These are phyloP conservation scores for Drosophila subquinaria DNA, from an alignment of 2,888 invertebrate genomes.

Conservation along the genomic window DNA sequence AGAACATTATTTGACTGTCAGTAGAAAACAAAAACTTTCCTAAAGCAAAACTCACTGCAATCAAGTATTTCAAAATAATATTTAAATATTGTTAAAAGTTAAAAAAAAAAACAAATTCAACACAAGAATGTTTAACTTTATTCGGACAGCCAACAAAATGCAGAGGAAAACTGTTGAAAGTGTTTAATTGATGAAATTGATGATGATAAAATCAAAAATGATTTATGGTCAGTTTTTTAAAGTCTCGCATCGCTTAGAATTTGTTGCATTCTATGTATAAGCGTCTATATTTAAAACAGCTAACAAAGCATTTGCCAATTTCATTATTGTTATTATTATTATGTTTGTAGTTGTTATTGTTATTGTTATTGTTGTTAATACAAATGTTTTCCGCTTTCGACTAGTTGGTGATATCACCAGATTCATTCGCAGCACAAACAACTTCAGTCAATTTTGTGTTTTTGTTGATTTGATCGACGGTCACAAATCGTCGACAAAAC, in stretches of 20 bases:
- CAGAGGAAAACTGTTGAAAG: neutral
- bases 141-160: neutral
- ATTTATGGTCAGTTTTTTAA: conserved; percentile 31
- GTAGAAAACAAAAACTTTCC: neutral
- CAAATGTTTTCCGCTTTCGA: conserved; percentile 71
- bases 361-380: conserved; percentile 66
- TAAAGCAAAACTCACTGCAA: neutral
- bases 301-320: conserved; percentile 53
- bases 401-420: conserved; percentile 65
- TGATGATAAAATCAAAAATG: conserved; percentile 14
- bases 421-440: conserved; percentile 14
- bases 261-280: too few species aligned
- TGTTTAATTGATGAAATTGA: conserved; percentile 9
- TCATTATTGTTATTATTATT: conserved; percentile 26
- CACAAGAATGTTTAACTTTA: neutral
- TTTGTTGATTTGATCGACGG: conserved; percentile 21
- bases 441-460: conserved; percentile 44
- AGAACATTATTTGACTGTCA: neutral
- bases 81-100: neutral
- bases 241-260: too few species aligned
- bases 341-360: conserved; percentile 17
- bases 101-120: too few species aligned
- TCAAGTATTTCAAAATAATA: neutral
- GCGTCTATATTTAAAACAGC: conserved; percentile 66
- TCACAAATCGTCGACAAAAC: too few species aligned